Conservation (phyloP, 2,888 invertebrate genomes). For the Aethes cnicana region DNA sequence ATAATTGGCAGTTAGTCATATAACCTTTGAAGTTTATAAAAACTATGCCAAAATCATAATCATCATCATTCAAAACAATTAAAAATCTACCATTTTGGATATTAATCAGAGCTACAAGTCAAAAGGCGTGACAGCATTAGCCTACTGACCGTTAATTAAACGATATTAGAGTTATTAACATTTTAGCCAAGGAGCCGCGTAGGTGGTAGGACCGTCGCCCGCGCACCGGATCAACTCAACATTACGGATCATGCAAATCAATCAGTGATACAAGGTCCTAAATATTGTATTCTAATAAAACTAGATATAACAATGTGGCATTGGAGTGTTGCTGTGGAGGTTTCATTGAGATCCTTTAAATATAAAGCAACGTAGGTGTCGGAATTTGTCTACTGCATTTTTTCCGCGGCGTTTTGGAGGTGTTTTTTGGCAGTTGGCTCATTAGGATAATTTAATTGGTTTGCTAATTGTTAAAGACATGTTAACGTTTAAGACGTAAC, state of each 20-base stretch:
- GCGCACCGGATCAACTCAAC: constrained; percentile 37
- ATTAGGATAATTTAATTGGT: constrained; percentile 16
- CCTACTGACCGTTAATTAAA: constrained; percentile 17
- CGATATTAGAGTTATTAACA: constrained; percentile 13
- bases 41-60: background rate
- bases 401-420: constrained; percentile 4
- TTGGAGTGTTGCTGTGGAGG: background rate
- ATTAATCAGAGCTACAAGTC: constrained; percentile 13
- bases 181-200: constrained; percentile 24
- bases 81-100: constrained; percentile 7
- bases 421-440: constrained; percentile 14
- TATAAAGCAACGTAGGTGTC: constrained; percentile 15
- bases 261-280: constrained; percentile 50
- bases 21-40: too few relatives aligned
- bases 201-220: constrained; percentile 46
- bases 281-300: constrained; percentile 15
- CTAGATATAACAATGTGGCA: constrained; percentile 11
- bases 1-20: background rate
- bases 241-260: constrained; percentile 62
- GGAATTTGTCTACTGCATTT: constrained; percentile 23
- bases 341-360: constrained; percentile 17
- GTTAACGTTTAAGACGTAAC: too few relatives aligned
- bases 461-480: background rate
- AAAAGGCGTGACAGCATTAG: constrained; percentile 7
- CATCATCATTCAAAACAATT: background rate